Evolutionary conservation across 1,140 invertebrate genomes (phyloP).

Genomic region (Telenomus remus): DNA sequence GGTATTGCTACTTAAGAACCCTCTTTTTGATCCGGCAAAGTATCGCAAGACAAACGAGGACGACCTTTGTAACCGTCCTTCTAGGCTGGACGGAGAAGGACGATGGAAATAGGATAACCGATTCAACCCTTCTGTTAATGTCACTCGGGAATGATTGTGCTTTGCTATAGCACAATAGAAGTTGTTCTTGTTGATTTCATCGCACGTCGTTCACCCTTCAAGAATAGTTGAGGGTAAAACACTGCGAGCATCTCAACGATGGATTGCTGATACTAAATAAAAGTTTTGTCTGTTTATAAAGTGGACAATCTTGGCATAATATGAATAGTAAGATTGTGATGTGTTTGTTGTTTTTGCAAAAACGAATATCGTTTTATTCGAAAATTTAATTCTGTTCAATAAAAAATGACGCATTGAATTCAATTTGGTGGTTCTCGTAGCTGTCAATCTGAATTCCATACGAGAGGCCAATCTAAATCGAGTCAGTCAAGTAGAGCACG

Average conservation of each 20-base stretch:
- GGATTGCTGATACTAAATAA: constrained; percentile 45
- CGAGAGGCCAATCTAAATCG: constrained; percentile 51
- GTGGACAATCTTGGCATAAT: constrained; percentile 18
- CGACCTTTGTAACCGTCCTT: constrained; percentile 3
- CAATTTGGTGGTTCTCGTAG: constrained; percentile 62
- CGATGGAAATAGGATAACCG: constrained; percentile 53
- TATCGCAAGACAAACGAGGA: constrained; percentile 49
- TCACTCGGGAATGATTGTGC: constrained; percentile 69
- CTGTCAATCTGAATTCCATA: constrained; percentile 64
- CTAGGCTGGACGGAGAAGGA: constrained; percentile 28
- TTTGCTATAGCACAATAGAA: constrained; percentile 62
- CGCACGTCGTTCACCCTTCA: constrained; percentile 70
- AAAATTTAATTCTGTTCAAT: neutral
- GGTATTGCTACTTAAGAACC: constrained; percentile 60
- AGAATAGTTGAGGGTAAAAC: constrained; percentile 68
- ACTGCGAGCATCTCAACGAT: constrained; percentile 66
- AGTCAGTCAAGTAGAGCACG: constrained; percentile 52
- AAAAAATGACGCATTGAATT: neutral
- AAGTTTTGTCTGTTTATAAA: constrained; percentile 25
- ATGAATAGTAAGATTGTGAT: neutral
- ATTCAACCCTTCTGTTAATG: constrained; percentile 72
- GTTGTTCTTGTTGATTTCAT: constrained; percentile 76
- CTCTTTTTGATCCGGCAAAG: constrained; percentile 40
- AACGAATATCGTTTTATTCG: neutral
- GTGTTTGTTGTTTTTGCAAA: neutral